Evolutionary conservation across 2,113 vertebrate genomes (phyloP).

Genomic region (Podiceps cristatus): DNA sequence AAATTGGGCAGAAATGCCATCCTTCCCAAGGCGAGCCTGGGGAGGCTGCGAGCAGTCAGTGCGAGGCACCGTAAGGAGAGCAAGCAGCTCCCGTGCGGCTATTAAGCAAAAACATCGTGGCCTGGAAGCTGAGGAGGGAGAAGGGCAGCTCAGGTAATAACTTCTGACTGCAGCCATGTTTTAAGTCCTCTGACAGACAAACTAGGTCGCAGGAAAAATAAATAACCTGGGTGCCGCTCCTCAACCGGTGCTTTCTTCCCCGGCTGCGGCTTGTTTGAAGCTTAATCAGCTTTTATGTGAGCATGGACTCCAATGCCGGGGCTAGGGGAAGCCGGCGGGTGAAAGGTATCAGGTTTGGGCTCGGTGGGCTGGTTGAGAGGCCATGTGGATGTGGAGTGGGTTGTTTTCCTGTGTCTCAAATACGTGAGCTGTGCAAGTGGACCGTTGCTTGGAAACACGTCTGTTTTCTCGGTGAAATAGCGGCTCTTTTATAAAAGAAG

Average conservation of each 20-base stretch:
- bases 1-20: neutral
- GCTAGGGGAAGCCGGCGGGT: accelerated
- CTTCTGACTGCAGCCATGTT: neutral
- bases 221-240: neutral
- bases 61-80: neutral
- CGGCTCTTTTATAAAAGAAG: neutral
- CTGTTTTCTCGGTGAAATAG: neutral
- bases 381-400: too few relatives aligned
- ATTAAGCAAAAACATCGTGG: neutral
- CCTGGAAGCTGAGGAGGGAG: neutral
- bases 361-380: accelerated
- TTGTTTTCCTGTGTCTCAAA: neutral
- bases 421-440: neutral
- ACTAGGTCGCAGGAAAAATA: neutral
- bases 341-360: neutral
- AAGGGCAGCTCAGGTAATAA: neutral
- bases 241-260: neutral
- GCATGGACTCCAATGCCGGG: accelerated
- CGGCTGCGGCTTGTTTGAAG: neutral
- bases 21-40: accelerated
- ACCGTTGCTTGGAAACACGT: neutral
- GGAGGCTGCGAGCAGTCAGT: neutral
- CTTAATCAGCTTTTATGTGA: neutral
- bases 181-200: neutral
- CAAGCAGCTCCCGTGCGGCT: neutral